Evolutionary conservation across 2,113 vertebrate species (phyloP).

Genomic region (Bos indicus): DNA sequence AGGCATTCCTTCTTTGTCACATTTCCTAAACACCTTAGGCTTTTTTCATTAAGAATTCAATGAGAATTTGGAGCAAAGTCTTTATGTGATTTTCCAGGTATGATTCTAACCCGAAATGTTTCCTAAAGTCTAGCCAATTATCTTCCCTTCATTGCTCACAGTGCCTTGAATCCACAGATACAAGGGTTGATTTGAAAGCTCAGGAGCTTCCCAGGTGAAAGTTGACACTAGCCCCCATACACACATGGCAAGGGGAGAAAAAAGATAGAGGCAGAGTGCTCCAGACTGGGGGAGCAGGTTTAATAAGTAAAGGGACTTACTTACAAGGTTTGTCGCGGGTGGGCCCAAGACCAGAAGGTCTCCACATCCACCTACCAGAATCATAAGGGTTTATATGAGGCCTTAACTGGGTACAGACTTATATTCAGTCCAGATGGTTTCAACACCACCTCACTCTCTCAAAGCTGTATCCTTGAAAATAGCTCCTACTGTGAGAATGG

Average conservation of each 20-base stretch:
- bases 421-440: neutral
- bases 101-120: neutral
- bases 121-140: neutral
- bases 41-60: constrained; percentile 9
- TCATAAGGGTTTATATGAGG: neutral
- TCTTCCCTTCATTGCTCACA: neutral
- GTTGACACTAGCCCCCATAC: neutral
- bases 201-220: neutral
- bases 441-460: neutral
- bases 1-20: constrained; percentile 6
- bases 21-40: constrained; percentile 51
- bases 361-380: neutral
- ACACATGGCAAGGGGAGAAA: neutral
- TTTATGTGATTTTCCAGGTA: constrained; percentile 21
- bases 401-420: neutral
- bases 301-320: neutral
- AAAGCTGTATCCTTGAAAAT: neutral
- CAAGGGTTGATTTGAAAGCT: neutral
- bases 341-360: neutral
- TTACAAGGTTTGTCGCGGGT: neutral
- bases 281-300: neutral
- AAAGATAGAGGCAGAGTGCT: neutral
- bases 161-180: neutral
- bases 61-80: constrained; percentile 17
- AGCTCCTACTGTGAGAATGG: neutral